phyloP scores from a whole-genome alignment of 2,113 vertebrate species.

The Gymnorhina tibicen region DNA sequence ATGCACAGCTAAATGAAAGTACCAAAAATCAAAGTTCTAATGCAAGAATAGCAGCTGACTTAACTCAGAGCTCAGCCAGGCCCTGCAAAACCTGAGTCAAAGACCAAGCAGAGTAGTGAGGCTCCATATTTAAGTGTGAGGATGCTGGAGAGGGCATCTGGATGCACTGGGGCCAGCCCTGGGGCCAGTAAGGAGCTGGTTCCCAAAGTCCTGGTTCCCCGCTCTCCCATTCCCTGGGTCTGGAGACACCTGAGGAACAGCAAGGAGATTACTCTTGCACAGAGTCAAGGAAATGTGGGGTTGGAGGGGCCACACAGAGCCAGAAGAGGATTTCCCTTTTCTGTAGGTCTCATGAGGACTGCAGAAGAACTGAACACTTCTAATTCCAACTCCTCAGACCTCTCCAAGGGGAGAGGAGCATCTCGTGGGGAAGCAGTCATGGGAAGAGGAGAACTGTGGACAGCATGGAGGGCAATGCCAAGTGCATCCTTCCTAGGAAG shows the following conservation, averaged over 20 bases:
- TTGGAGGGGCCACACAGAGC: background rate
- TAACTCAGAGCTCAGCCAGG: background rate
- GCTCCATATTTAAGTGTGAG: too few relatives aligned
- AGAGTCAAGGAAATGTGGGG: fast-evolving
- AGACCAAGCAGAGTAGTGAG: background rate
- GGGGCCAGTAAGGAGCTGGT: fast-evolving
- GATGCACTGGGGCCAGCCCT: background rate
- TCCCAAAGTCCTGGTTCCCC: background rate
- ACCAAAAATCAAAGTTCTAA: background rate
- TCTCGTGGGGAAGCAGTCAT: background rate
- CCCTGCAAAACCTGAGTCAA: background rate
- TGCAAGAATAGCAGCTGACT: background rate
- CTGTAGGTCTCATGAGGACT: background rate
- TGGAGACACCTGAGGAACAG: background rate
- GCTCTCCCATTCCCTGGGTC: fast-evolving
- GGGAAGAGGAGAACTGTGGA: background rate
- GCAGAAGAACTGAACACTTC: fast-evolving
- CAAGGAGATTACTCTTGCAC: background rate
- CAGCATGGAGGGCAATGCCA: background rate
- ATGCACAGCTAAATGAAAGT: background rate
- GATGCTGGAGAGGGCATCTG: background rate
- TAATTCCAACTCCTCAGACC: background rate
- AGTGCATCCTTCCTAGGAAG: background rate
- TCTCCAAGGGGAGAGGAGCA: background rate
- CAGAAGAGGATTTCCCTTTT: background rate